These are phyloP conservation scores for Erpobdella octoculata DNA, from an alignment of 2,888 invertebrate species.

Conservation along the genomic window DNA sequence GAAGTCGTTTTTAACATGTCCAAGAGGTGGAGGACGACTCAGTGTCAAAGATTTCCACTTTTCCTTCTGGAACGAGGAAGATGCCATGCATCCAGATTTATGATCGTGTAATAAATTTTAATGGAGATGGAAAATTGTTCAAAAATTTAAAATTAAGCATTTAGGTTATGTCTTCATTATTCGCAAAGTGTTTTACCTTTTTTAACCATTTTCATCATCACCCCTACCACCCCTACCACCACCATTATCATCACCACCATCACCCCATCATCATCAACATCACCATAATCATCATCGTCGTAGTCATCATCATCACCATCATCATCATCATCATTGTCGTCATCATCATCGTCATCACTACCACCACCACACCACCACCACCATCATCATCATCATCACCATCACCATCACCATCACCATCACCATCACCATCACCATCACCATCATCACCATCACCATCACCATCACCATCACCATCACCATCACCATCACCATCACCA, in stretches of 20 bases:
- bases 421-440: neutral
- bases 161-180: constrained; percentile 17
- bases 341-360: constrained; percentile 16
- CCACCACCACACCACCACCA: neutral
- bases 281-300: too few species aligned
- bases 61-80: too few species aligned
- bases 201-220: constrained; percentile 8
- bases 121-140: too few species aligned
- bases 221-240: too few species aligned
- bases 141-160: too few species aligned
- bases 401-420: constrained; percentile 27
- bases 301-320: constrained; percentile 28
- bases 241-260: too few species aligned
- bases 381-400: constrained; percentile 11
- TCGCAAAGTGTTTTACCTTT: neutral
- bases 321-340: constrained; percentile 24
- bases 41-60: too few species aligned
- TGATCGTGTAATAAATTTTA: too few species aligned
- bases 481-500: constrained; percentile 15
- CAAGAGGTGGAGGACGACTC: too few species aligned
- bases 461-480: neutral
- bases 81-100: too few species aligned
- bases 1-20: too few species aligned
- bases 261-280: too few species aligned
- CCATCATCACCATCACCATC: constrained; percentile 5